Evolutionary conservation across 2,113 vertebrate genomes (phyloP), one percentile per base, ranked within the genome.

Genomic region (Silurus asotus): DNA sequence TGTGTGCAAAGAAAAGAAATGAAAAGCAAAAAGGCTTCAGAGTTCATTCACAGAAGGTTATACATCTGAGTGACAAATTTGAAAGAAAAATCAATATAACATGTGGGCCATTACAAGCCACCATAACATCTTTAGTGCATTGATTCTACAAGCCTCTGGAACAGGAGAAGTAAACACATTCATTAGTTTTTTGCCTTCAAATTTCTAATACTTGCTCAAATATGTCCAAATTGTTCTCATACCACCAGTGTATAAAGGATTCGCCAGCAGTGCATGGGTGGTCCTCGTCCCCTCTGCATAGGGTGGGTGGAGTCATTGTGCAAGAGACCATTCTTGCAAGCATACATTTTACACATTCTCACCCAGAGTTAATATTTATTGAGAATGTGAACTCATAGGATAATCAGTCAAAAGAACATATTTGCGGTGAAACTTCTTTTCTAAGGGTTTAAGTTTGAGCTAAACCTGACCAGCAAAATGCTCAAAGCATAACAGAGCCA

Each of bases 1-100:
- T 82, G 15, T 79, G 28, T 19, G 56, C 49, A 62, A 86, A 82
- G 53, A 88, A 86, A 82, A 64, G 67, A n/a, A 28, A 84, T 51
- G 37, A 70, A 65, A 67, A 6, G 15, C 14, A 23, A 23, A 56
- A 19, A 51, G 58, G 67, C 9, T 10, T 20, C 45, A 48, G 53
- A 7, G 25, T 49, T 7, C 37, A 72, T 72, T 72, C 45, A 48
- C 37, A 48, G 69, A 37, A 20, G 37, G 17, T 72, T 17, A 9
- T 72, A 20, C 37, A 49, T 3, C 15, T 14, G 51, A 6, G 6
- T 7, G 51, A 15, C 11, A 25, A 8, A 77, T 51, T 61, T 74
- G 45, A 48, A 72, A 15, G 69, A 45, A 37, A 69, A 69, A 69
- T 25, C 62, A n/a, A n/a, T 6, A 61, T 64, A 64, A 64, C 5